These are phyloP conservation scores for Drosophila colorata DNA, from an alignment of 2,888 invertebrate species.

Conservation along the genomic window DNA sequence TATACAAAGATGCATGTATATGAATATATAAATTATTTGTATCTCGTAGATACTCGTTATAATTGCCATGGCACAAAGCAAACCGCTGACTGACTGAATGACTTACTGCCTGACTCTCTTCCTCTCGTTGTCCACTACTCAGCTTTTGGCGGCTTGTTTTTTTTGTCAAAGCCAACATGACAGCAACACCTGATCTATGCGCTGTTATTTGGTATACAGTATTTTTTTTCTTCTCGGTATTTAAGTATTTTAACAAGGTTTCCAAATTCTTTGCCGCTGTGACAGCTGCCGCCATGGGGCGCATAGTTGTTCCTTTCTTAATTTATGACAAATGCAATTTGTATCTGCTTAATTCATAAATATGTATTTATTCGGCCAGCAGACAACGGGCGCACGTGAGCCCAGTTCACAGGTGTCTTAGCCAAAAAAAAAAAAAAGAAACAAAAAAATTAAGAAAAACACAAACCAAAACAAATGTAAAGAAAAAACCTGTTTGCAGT, in stretches of 20 bases:
- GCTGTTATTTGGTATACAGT: slow-evolving; percentile 36
- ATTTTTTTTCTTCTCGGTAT: slow-evolving; percentile 22
- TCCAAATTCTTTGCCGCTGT: slow-evolving; percentile 31
- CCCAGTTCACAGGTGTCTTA: slow-evolving; percentile 51
- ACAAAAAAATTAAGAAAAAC: too few species aligned
- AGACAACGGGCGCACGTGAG: slow-evolving; percentile 62
- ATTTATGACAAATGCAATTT: slow-evolving; percentile 69
- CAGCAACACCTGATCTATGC: slow-evolving; percentile 64
- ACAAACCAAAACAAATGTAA: slow-evolving; percentile 2
- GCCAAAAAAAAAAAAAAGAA: slow-evolving; percentile 10
- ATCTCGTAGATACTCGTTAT: slow-evolving; percentile 52
- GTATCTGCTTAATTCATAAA: slow-evolving; percentile 68
- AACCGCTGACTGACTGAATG: slow-evolving; percentile 36
- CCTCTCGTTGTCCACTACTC: background rate
- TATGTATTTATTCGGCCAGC: slow-evolving; percentile 62
- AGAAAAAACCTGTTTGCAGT: slow-evolving; percentile 46
- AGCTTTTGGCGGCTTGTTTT: slow-evolving; percentile 53
- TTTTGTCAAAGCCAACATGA: slow-evolving; percentile 62
- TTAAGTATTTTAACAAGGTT: slow-evolving; percentile 23
- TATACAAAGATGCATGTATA: slow-evolving; percentile 16
- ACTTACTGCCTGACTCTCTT: slow-evolving; percentile 34
- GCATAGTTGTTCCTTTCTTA: slow-evolving; percentile 44
- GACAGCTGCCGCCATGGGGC: slow-evolving; percentile 36
- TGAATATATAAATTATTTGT: slow-evolving; percentile 28
- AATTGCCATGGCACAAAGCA: slow-evolving; percentile 66